Conservation (phyloP, 2,888 invertebrate genomes). For the Rotaria magnacalcarata region DNA sequence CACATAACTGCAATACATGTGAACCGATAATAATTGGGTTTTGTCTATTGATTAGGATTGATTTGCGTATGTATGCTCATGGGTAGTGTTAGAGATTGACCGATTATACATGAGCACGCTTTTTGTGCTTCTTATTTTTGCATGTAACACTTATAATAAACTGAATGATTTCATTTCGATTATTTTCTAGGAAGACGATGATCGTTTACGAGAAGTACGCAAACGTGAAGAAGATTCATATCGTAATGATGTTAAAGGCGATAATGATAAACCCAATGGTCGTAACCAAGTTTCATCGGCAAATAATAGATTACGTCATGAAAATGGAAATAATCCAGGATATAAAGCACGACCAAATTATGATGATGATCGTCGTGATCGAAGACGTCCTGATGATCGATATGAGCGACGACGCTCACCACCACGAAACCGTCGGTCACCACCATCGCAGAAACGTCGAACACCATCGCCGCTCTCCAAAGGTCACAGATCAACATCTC, state of each 20-base stretch:
- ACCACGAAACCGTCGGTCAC: not conserved
- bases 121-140: no score
- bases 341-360: not conserved
- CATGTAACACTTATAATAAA: no score
- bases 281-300: not conserved
- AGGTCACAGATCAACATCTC: not conserved
- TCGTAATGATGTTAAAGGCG: not conserved
- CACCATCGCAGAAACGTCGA: not conserved
- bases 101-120: no score
- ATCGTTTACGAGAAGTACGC: not conserved
- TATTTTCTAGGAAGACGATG: not conserved
- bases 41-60: no score
- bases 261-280: not conserved
- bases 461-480: not conserved
- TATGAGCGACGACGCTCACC: conserved; percentile 4
- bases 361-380: conserved; percentile 14
- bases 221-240: conserved; percentile 28
- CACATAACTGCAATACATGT: no score
- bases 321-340: not conserved
- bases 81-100: no score
- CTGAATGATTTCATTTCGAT: no score
- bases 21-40: no score
- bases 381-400: conserved; percentile 13
- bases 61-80: no score
- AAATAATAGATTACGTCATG: not conserved